Base-by-base conservation (phyloP, 2,888 invertebrate species). In the Chesias legatella region DNA sequence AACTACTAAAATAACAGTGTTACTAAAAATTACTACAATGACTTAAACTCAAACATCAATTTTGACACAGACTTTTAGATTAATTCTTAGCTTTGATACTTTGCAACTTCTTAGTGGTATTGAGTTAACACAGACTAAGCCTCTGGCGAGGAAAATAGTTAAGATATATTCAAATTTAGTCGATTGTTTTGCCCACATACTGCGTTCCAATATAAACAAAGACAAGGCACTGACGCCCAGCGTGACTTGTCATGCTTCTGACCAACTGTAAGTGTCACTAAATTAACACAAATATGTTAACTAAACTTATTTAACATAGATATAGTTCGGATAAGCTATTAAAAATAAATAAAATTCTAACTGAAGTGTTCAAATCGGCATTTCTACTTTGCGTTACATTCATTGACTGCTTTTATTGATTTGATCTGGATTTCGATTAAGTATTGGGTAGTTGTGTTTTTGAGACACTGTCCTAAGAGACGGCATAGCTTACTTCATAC, bases 281-380 rank as follows among this genome's bases (percentile, higher is more conserved):
- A 67, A 61, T 66, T 60, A 44, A 66, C 59, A 67, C 60, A 60
- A 63, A 68, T 62, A 61, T 62, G 64, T 70, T 66, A 68, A 73
- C 13, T 71, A 63, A 61, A 48, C 47, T 42, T 60, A 51, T 76
- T 73, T 70, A 70, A 68, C 13, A 17, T 17, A 74, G 73, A 72
- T 71, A 71, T 68, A 66, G 54, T 44, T 21, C 30, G 36, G 37
- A 30, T 34, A 35, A 29, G 57, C 68, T 61, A 73, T 77, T 70
- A 73, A 73, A 74, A 67, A 61, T 48, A 53, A 56, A 63, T 73
- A 65, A 74, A 72, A 60, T 57, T 55, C 48, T 59, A 56, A 55
- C 49, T 48, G 44, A 11, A 9, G 29, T 51, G 53, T 57, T 64
- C 56, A 56, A 63, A 61, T 64, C 44, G 54, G 48, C 48, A 52